Percentiles rank a stretch among this genome's conserved stretches.
Evolutionary conservation across 2,113 vertebrate genomes (phyloP).

Genomic region (Struthidea cinerea): DNA sequence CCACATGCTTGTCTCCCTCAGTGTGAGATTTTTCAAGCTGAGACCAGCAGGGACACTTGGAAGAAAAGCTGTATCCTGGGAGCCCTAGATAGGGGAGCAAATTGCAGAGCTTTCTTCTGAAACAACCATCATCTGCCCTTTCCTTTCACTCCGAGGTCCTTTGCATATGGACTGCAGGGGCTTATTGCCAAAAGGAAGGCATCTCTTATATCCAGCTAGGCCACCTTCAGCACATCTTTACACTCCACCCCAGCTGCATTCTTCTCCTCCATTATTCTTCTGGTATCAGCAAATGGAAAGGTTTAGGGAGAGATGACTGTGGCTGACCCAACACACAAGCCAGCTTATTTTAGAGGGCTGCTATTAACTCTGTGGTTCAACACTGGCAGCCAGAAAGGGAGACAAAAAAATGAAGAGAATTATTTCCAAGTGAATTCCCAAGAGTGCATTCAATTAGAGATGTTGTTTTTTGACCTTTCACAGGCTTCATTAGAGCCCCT

Average conservation of each 20-base stretch:
- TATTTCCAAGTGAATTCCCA: constrained; percentile 10
- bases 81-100: neutral
- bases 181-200: neutral
- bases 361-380: constrained; percentile 15
- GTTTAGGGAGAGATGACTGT: neutral
- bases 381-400: neutral
- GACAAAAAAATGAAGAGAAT: neutral
- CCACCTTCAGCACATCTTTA: neutral
- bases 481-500: neutral
- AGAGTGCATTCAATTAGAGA: constrained; percentile 6
- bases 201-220: neutral
- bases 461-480: constrained; percentile 14
- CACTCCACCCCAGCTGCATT: neutral
- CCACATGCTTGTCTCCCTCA: neutral
- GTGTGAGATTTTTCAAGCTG: neutral
- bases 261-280: neutral
- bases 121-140: neutral
- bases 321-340: neutral
- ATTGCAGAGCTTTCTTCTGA: neutral
- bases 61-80: neutral
- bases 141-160: neutral
- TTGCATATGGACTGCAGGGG: neutral
- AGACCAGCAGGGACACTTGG: neutral
- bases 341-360: neutral
- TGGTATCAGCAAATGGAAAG: neutral